A percentile compares a stretch with the other conserved stretches of the same genome.
Conservation (phyloP, 2,888 invertebrate species). For the Adelognathus sp. region DNA sequence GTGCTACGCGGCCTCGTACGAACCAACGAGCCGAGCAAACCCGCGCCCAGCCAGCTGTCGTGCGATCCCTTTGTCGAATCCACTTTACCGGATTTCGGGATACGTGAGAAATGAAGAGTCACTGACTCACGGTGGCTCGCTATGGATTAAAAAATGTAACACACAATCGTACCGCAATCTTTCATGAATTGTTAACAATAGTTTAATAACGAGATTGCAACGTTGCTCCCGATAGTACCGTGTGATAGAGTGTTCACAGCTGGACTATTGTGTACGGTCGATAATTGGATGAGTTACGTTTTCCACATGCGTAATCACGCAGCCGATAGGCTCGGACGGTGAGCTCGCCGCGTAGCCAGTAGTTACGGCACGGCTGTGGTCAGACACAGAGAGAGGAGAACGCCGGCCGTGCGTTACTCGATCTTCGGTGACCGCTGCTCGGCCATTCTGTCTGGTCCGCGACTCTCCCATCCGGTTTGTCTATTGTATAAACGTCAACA, state of each 20-base stretch:
- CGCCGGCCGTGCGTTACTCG: not conserved
- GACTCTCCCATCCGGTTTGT: not conserved
- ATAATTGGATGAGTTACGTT: not conserved
- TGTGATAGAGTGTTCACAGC: too few relatives aligned
- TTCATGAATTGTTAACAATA: not conserved
- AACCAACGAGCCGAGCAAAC: conserved; percentile 20
- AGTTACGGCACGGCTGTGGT: conserved; percentile 42
- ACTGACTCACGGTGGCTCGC: not conserved
- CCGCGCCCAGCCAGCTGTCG: not conserved
- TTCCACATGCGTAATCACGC: not conserved
- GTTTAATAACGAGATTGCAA: not conserved
- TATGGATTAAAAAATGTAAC: not conserved
- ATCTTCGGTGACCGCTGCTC: not conserved
- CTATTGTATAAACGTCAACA: too few relatives aligned
- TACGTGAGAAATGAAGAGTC: not conserved
- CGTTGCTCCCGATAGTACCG: too few relatives aligned
- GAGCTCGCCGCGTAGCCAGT: conserved; percentile 31
- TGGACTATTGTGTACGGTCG: too few relatives aligned
- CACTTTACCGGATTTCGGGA: conserved; percentile 2
- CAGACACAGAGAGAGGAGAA: conserved; percentile 31
- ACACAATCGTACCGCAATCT: not conserved
- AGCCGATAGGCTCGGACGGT: conserved; percentile 9
- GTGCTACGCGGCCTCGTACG: conserved; percentile 11
- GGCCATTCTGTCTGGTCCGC: not conserved
- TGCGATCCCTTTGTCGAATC: conserved; percentile 19